Base-by-base conservation (phyloP, 2,113 vertebrate genomes). In the Eurypyga helias region DNA sequence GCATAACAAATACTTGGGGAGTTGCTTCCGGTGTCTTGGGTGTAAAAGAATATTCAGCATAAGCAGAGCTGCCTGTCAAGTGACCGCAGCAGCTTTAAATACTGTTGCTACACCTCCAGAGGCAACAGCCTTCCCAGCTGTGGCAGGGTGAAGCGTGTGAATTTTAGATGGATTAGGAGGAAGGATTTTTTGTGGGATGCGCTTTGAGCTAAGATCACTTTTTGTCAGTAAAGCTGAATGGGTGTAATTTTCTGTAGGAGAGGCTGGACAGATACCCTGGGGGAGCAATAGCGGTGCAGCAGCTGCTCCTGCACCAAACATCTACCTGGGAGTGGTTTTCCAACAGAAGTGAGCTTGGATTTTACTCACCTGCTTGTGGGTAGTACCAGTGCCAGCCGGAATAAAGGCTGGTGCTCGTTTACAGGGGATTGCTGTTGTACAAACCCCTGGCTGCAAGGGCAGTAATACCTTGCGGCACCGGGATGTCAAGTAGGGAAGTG, bases 101-200 rank as follows among this genome's bases (percentile, higher is more conserved):
- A 3, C 13, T 18, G 55, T 46, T 36, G 0, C 21, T 34, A 4
- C 46, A 54, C 21, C 20, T 41, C 29, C 5, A 0, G 24, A 28
- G 41, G 41, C 64, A 31, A 7, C 11, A 10, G 57, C 65, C 23
- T 20, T 15, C 54, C 48, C 12, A 6, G 29, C 85, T 29, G 11
- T 7, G 26, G 48, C 65, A 10, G 23, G 2, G 4, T 2, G 6
- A 4, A 18, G 26, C 0, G 10, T 7, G 17, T 0, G 33, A 23
- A 51, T 26, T 31, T 45, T 45, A 45, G 23, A 1, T 20, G 17
- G 51, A 51, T 69, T 2, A 3, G 15, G 3, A 7, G 87, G 26
- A 75, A 28, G 45, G 36, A 45, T 36, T 28, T 52, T 23, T 43
- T n/a, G 34, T 45, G 36, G 87, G 38, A 6, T 49, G 25, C 9